phyloP scores from a whole-genome alignment of 1,140 invertebrate genomes.

The Saccostrea glomerata region DNA sequence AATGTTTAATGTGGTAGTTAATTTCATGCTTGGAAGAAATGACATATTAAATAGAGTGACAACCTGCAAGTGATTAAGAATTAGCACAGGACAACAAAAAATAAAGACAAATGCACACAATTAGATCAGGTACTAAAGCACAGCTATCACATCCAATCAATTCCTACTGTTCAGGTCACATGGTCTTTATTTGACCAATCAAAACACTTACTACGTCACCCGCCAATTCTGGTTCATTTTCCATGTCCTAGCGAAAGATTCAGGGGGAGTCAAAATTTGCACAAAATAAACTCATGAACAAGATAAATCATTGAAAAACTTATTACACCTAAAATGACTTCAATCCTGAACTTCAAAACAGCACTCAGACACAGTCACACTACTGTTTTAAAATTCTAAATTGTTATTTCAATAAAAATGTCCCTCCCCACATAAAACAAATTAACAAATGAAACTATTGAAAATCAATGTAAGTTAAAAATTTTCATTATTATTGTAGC shows the following conservation, averaged over 20 bases:
- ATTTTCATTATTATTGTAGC: no score
- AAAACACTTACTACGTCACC: conserved; percentile 48
- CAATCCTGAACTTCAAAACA: no score
- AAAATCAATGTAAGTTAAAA: no score
- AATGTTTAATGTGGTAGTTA: background rate
- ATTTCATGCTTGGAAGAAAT: background rate
- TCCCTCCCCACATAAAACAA: no score
- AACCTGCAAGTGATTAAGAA: background rate
- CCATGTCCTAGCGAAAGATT: conserved; percentile 41
- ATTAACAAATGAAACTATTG: no score
- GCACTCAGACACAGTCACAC: no score
- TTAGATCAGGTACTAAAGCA: conserved; percentile 7
- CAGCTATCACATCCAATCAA: conserved; percentile 28
- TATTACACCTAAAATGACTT: no score
- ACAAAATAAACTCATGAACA: background rate
- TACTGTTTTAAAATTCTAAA: no score
- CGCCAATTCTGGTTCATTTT: conserved; percentile 44
- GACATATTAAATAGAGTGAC: background rate
- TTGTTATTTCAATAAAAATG: no score
- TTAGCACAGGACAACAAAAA: conserved; percentile 27
- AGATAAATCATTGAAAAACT: background rate
- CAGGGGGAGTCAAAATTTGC: background rate
- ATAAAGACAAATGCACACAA: conserved; percentile 27
- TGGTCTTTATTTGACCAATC: conserved; percentile 4
- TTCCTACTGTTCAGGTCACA: conserved; percentile 19